These are phyloP conservation scores for Rhyzopertha dominica DNA, from an alignment of 1,140 invertebrate genomes.

Conservation along the genomic window DNA sequence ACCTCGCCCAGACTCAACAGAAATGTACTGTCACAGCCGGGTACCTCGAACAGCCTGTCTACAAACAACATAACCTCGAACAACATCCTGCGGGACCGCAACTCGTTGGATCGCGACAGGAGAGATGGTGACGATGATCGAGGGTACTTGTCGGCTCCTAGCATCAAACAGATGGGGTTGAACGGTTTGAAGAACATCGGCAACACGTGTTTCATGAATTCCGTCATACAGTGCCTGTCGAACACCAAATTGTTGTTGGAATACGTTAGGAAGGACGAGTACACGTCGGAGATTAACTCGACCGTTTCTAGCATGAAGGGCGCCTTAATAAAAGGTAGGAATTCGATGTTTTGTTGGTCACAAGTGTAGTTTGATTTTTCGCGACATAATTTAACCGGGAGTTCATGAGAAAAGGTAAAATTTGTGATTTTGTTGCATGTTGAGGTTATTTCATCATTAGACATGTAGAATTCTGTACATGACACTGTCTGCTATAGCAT, in stretches of 20 bases:
- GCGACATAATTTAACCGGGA: no score
- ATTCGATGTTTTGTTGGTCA: neutral
- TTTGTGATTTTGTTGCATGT: neutral
- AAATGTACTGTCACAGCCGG: conserved; percentile 13
- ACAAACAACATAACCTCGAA: conserved; percentile 14
- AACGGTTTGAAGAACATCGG: conserved; percentile 89
- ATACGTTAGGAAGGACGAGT: conserved; percentile 64
- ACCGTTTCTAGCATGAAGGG: conserved; percentile 78
- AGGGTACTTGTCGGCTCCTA: no score
- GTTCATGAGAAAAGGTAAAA: neutral
- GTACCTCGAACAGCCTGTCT: conserved; percentile 1
- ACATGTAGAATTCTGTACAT: no score
- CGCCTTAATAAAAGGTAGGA: conserved; percentile 62
- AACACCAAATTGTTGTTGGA: conserved; percentile 78
- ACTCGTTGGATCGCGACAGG: conserved; percentile 13
- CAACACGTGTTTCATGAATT: conserved; percentile 98
- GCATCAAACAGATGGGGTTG: conserved; percentile 52
- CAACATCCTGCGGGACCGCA: conserved; percentile 10
- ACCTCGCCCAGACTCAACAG: conserved; percentile 20
- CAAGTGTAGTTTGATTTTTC: no score
- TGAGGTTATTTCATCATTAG: neutral
- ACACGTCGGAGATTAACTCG: conserved; percentile 67
- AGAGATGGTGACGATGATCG: conserved; percentile 24
- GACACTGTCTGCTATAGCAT: no score
- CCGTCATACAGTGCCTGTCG: conserved; percentile 89